Base-by-base conservation (phyloP, 2,797 vertebrate species). In the Dallia pectoralis region DNA sequence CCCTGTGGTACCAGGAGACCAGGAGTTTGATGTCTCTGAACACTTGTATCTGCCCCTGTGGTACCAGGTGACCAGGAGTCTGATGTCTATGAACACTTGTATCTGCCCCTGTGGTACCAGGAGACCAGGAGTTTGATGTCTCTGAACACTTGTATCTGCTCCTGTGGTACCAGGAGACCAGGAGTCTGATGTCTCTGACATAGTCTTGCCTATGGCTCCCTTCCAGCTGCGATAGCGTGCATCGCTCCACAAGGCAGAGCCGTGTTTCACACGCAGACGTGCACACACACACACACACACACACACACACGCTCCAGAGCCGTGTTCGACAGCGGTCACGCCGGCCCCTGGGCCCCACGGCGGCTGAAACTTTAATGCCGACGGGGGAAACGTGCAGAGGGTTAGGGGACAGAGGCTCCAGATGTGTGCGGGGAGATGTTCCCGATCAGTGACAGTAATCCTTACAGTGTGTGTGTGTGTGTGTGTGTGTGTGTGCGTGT, bases 341-440 rank as follows among this genome's bases (percentile, higher is more conserved):
- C 72, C 72, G 79, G 53, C 78, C 72, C 75, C 71, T 40, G 22
- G 79, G 75, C 91, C 87, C 87, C 89, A 81, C 67, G 74, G 85
- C 71, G 75, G 71, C 88, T 94, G 84, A 94, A 94, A 94, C 84
- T 93, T 94, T 94, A 94, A 94, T 94, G 92, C 61, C 5, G 77
- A 92, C 90, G 15, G 77, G 81, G 77, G 44, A 40, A 5, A 67
- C 9, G 30, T 11, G 18, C 73, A 88, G 82, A 77, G 83, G 75
- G 77, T 30, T 51, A 32, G 16, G 25, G 22, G 76, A 59, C 15
- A 67, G 71, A 19, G 9, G 12, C 67, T 82, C 82, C 74, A 79
- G 73, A 79, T 82, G 83, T 85, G 86, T 84, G 80, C 71, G 71
- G 87, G 85, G 87, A 90, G 83, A 77, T 80, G 73, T 73, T 80